Evolutionary conservation across 2,888 invertebrate species (phyloP).

Genomic region (Latrodectus hesperus): DNA sequence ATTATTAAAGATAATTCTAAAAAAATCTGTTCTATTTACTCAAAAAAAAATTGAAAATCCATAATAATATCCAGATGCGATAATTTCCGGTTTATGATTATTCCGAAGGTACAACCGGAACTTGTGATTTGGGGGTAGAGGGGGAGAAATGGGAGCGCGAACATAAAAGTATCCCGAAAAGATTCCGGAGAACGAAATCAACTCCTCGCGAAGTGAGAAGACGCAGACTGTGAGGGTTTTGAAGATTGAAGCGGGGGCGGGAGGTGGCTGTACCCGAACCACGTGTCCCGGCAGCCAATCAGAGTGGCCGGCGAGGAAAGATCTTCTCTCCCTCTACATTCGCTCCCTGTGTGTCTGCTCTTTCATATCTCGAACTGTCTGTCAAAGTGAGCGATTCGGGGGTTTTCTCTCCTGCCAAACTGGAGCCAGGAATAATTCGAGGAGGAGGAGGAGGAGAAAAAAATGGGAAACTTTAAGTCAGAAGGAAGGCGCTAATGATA

Average conservation of each 20-base stretch:
- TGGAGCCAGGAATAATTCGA: neutral
- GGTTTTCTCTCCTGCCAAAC: neutral
- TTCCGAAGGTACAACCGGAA: too few relatives aligned
- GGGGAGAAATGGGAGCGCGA: neutral
- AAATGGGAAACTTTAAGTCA: neutral
- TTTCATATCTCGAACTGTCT: neutral
- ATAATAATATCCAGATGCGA: too few relatives aligned
- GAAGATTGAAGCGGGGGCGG: slow-evolving; percentile 5
- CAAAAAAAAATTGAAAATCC: neutral
- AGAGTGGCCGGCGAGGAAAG: slow-evolving; percentile 1
- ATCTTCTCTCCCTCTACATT: slow-evolving; percentile 21
- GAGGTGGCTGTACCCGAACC: slow-evolving; percentile 16
- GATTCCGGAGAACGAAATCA: slow-evolving; percentile 1
- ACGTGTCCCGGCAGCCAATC: slow-evolving; percentile 53
- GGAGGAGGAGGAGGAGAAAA: neutral
- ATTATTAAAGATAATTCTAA: neutral
- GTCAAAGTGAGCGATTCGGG: neutral
- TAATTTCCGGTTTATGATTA: too few relatives aligned
- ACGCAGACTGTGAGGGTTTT: slow-evolving; percentile 17
- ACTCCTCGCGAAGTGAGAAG: neutral
- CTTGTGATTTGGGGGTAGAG: too few relatives aligned
- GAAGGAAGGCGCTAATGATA: too few relatives aligned
- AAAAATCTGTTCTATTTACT: neutral
- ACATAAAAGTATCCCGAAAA: neutral
- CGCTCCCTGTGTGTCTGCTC: slow-evolving; percentile 13